Evolutionary conservation across 2,888 invertebrate species (phyloP).

Genomic region (Periphyllus acericola): DNA sequence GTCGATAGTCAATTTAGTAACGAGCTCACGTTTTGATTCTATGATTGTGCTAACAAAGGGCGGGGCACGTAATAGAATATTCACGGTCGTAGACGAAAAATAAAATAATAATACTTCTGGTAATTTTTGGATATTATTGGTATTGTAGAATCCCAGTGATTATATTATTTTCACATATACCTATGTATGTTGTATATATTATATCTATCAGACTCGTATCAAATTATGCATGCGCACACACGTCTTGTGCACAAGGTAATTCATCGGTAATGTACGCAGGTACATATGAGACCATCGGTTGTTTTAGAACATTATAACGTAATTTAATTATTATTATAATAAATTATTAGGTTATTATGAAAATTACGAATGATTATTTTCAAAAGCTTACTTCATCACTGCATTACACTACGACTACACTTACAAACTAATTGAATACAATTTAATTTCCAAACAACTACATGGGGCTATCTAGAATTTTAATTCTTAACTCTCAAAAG

Average conservation of each 20-base stretch:
- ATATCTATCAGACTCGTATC: too few species aligned
- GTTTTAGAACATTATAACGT: neutral
- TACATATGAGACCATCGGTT: neutral
- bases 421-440: too few species aligned
- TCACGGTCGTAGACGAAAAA: slow-evolving; percentile 13
- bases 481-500: too few species aligned
- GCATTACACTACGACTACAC: too few species aligned
- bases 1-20: slow-evolving; percentile 31
- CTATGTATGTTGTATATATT: too few species aligned
- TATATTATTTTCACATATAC: neutral
- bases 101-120: slow-evolving; percentile 6
- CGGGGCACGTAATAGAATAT: slow-evolving; percentile 7
- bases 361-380: neutral
- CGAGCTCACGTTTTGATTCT: slow-evolving; percentile 28
- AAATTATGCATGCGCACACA: neutral
- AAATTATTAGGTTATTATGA: neutral
- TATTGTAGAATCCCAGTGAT: neutral
- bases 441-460: too few species aligned
- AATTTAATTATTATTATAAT: neutral
- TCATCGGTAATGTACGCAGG: too few species aligned
- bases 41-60: slow-evolving; percentile 21
- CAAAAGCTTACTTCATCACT: neutral
- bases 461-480: too few species aligned
- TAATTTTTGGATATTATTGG: slow-evolving; percentile 14
- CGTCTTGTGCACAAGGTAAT: neutral